Evolutionary conservation across 2,113 vertebrate species (phyloP).

Genomic region (Chloroceryle aenea): DNA sequence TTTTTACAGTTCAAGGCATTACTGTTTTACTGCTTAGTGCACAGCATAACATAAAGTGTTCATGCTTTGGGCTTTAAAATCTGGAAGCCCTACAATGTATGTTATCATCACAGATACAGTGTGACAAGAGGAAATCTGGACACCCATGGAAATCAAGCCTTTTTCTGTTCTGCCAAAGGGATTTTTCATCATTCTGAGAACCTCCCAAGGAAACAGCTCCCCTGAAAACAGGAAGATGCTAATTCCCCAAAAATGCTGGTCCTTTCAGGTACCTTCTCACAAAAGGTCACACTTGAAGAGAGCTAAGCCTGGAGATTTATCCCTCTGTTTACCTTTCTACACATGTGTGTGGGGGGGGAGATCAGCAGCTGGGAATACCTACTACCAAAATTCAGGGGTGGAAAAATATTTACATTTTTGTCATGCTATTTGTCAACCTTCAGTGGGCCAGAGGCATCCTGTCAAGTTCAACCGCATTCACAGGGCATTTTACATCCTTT

Average conservation of each 20-base stretch:
- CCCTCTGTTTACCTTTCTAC: slow-evolving; percentile 17
- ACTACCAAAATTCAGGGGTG: neutral
- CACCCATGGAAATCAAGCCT: neutral
- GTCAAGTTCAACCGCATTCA: neutral
- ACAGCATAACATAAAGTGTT: accelerated
- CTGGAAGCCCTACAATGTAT: neutral
- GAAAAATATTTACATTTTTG: slow-evolving; percentile 23
- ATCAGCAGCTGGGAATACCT: neutral
- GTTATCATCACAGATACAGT: neutral
- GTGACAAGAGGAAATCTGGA: neutral
- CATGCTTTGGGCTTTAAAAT: neutral
- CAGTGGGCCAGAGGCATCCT: neutral
- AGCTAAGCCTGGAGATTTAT: slow-evolving; percentile 16
- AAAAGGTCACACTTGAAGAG: slow-evolving; percentile 10
- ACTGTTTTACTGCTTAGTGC: neutral
- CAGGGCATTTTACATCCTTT: neutral
- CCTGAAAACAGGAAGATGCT: neutral
- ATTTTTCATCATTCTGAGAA: neutral
- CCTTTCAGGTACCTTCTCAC: slow-evolving; percentile 1
- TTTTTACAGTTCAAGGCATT: neutral
- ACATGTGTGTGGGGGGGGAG: neutral
- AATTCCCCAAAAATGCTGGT: neutral
- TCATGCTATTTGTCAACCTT: neutral
- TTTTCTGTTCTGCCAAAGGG: neutral
- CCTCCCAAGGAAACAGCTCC: neutral